Conservation (phyloP, 2,113 vertebrate genomes). For the Tychaedon coryphoeus region DNA sequence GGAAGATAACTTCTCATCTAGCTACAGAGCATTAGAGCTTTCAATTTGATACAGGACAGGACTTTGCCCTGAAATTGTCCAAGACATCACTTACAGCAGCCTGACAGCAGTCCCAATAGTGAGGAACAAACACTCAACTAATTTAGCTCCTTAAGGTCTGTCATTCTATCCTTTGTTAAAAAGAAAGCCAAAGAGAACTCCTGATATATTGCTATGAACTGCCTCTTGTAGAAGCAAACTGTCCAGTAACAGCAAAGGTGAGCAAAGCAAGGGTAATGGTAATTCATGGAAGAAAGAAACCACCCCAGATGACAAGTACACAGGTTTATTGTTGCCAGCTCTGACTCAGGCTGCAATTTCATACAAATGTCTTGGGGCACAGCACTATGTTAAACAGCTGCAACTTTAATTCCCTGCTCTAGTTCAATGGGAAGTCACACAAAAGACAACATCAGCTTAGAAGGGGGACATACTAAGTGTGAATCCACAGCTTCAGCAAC, state of each 20-base stretch:
- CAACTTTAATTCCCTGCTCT: neutral
- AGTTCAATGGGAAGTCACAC: neutral
- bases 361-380: neutral
- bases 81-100: neutral
- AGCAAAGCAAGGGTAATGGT: neutral
- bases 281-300: neutral
- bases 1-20: neutral
- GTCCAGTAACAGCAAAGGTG: neutral
- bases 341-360: neutral
- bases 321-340: neutral
- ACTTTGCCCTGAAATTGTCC: neutral
- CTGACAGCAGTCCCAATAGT: neutral
- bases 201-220: neutral
- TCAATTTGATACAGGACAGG: neutral
- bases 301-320: neutral
- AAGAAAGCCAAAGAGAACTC: neutral
- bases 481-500: neutral
- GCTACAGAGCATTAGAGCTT: neutral
- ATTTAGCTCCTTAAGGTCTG: neutral
- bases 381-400: neutral
- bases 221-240: neutral
- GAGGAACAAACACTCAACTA: neutral
- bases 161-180: neutral
- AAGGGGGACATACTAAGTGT: neutral
- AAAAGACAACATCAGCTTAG: neutral